A percentile compares a stretch with the other conserved stretches of the same genome.
phyloP scores from a whole-genome alignment of 2,888 invertebrate genomes.

The Drosophila atroscutellata region DNA sequence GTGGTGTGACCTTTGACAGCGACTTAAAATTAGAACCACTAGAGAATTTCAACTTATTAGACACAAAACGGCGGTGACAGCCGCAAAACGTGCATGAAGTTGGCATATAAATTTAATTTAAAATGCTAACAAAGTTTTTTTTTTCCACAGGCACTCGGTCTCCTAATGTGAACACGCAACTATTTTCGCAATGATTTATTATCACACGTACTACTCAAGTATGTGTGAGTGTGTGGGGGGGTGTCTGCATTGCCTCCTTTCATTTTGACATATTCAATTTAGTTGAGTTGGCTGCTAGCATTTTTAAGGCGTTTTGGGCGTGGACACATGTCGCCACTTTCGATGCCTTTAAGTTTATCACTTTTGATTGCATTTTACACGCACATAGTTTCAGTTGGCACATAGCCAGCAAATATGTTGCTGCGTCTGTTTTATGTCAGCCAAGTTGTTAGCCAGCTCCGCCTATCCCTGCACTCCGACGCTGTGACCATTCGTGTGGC shows the following conservation, averaged over 20 bases:
- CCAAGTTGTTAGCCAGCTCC: conserved; percentile 5
- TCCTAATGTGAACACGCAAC: conserved; percentile 67
- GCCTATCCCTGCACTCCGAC: not conserved
- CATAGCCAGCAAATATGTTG: conserved; percentile 37
- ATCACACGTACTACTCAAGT: conserved; percentile 24
- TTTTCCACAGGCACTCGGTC: conserved; percentile 33
- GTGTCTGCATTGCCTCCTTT: conserved; percentile 41
- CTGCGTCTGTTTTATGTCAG: conserved; percentile 38
- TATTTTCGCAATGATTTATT: conserved; percentile 75
- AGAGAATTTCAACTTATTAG: conserved; percentile 57
- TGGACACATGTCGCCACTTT: conserved; percentile 57
- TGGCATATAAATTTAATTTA: conserved; percentile 65
- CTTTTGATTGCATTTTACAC: conserved; percentile 60
- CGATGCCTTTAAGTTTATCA: conserved; percentile 56
- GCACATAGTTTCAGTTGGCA: conserved; percentile 52
- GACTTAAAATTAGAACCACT: conserved; percentile 62
- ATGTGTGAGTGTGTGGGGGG: not conserved
- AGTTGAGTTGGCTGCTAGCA: conserved; percentile 43
- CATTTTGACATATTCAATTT: conserved; percentile 74
- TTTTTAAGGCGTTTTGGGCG: conserved; percentile 17
- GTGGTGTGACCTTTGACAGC: conserved; percentile 58
- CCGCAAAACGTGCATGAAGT: conserved; percentile 57
- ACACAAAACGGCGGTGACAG: conserved; percentile 38
- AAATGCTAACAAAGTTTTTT: conserved; percentile 56
- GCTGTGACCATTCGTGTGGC: not conserved